phyloP scores from a whole-genome alignment of 2,797 vertebrate species.

The Urocyon cinereoargenteus region DNA sequence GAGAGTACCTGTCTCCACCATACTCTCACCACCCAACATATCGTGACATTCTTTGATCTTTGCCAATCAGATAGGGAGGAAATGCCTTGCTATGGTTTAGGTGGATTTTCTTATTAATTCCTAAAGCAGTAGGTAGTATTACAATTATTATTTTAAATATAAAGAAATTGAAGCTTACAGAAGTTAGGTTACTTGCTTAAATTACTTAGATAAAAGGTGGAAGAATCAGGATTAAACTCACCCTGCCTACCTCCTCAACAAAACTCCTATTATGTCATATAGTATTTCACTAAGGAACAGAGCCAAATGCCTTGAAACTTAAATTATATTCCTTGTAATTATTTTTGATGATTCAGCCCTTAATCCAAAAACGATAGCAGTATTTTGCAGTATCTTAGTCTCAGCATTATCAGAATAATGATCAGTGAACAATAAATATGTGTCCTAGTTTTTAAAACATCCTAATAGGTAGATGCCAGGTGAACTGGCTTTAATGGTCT shows the following conservation, averaged over 20 bases:
- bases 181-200: neutral
- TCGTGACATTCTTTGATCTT: slow-evolving; percentile 25
- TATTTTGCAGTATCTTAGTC: neutral
- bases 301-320: neutral
- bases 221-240: neutral
- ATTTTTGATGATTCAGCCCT: slow-evolving; percentile 43
- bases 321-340: slow-evolving; percentile 28
- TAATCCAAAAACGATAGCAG: neutral
- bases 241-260: neutral
- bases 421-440: neutral
- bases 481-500: neutral
- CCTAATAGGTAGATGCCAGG: neutral
- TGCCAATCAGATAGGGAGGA: neutral
- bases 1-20: neutral
- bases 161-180: slow-evolving; percentile 19
- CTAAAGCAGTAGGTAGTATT: neutral
- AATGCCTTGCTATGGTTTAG: neutral
- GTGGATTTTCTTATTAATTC: slow-evolving; percentile 20
- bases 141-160: neutral
- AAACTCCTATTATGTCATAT: neutral
- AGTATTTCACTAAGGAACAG: slow-evolving; percentile 18
- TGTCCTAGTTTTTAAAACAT: neutral
- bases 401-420: neutral
- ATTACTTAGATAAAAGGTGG: slow-evolving; percentile 20
- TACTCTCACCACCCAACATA: neutral